These are phyloP conservation scores for Psix sp. DNA, from an alignment of 1,140 invertebrate species.

Conservation along the genomic window DNA sequence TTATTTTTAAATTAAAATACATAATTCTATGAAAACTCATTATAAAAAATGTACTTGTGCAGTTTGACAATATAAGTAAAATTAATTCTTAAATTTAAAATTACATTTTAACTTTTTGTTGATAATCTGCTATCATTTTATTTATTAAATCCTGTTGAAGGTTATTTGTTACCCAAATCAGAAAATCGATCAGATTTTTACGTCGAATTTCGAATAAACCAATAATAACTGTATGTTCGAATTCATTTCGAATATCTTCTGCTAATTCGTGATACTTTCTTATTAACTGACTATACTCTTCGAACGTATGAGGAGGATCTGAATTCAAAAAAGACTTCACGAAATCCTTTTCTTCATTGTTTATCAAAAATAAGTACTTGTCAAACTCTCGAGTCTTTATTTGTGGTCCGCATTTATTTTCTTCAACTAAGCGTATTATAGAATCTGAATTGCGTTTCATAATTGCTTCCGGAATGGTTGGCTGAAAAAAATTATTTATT, in stretches of 20 bases:
- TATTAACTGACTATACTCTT: conserved; percentile 82
- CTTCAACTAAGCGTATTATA: conserved; percentile 81
- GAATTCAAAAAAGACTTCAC: conserved; percentile 83
- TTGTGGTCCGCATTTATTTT: conserved; percentile 84
- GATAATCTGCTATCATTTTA: conserved; percentile 88
- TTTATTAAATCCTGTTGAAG: conserved; percentile 84
- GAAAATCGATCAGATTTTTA: conserved; percentile 85
- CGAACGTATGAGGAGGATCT: conserved; percentile 79
- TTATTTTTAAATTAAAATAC: too few relatives aligned
- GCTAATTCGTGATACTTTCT: conserved; percentile 81
- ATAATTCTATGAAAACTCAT: too few relatives aligned
- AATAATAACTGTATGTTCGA: conserved; percentile 83
- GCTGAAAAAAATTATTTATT: too few relatives aligned
- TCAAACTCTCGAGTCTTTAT: conserved; percentile 86
- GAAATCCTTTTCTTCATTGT: conserved; percentile 82
- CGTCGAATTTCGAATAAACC: conserved; percentile 93
- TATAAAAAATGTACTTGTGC: too few relatives aligned
- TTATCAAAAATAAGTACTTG: conserved; percentile 87
- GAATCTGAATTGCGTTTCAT: conserved; percentile 79
- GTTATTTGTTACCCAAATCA: conserved; percentile 83
- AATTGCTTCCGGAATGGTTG: conserved; percentile 82
- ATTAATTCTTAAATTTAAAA: too few relatives aligned
- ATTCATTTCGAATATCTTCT: conserved; percentile 80
- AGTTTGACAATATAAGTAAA: too few relatives aligned
- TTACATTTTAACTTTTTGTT: conserved; percentile 86